Evolutionary conservation across 1,140 invertebrate species (phyloP), one percentile per base, ranked within the genome.

Genomic region (Euura saliciscinereae): DNA sequence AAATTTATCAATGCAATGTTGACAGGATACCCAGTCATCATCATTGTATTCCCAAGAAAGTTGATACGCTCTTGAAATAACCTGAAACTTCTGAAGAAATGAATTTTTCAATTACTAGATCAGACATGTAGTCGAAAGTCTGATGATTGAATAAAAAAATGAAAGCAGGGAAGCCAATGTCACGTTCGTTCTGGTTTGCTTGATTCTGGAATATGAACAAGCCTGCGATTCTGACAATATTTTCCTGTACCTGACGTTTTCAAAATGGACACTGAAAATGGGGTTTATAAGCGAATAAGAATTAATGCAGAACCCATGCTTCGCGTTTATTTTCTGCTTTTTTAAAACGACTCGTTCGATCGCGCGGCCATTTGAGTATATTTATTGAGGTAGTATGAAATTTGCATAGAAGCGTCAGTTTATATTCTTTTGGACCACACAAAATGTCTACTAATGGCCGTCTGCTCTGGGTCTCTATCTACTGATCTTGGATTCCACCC

Each of bases 401-500:
- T 85, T 86, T 86, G 83, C 85, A 86, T 86, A 86, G 79, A 75
- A 84, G 80, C 80, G 78, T 81, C 77, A 80, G 77, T 78, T 28
- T 81, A 77, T 78, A 79, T 67, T 76, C 72, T 67, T 72, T 69
- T 74, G 80, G 86, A 87, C 84, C 85, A 86, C 84, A 87, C 85
- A 87, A 86, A 86, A 86, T 86, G 84, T 82, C 79, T 83, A 84
- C 84, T 87, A 86, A 87, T 86, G 84, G 84, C 78, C 80, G 77
- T 78, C 73, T 75, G 77, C 70, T 78, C 74, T 72, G 75, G 8
- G 10, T n/a, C 8, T 8, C 51, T 59, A 59, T 59, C 51, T 59
- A 6, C 51, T 3, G 51, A 59, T 59, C 51, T 59, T 59, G 51
- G 13, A 59, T 59, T 59, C 51, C 51, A 59, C 51, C 51, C 51